These are phyloP conservation scores for Exephanes ischioxanthus DNA, from an alignment of 2,888 invertebrate genomes.

Conservation along the genomic window DNA sequence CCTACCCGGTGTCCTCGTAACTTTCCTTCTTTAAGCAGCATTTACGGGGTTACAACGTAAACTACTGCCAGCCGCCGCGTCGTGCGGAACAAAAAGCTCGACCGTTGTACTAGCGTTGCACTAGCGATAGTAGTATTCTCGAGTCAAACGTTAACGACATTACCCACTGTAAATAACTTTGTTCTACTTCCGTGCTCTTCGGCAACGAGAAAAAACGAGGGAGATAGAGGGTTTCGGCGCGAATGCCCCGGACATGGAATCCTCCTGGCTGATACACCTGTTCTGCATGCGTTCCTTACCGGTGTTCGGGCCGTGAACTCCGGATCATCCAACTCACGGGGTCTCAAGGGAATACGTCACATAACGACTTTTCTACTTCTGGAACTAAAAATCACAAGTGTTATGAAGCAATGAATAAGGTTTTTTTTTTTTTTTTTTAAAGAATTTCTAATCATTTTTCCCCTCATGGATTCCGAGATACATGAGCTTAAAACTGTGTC, in stretches of 20 bases:
- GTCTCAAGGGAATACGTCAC: neutral
- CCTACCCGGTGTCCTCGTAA: slow-evolving; percentile 55
- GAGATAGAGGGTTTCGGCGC: slow-evolving; percentile 15
- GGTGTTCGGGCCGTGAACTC: neutral
- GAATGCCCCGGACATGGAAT: neutral
- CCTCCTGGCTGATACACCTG: slow-evolving; percentile 5
- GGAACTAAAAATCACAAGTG: too few relatives aligned
- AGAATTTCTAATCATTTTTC: too few relatives aligned
- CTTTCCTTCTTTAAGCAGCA: slow-evolving; percentile 63
- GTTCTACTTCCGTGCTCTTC: slow-evolving; percentile 24
- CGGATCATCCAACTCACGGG: neutral
- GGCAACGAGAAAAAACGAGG: slow-evolving; percentile 23
- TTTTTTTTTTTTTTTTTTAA: too few relatives aligned
- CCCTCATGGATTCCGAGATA: too few relatives aligned
- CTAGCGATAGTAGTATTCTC: slow-evolving; percentile 31
- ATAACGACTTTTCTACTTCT: too few relatives aligned
- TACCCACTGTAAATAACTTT: slow-evolving; percentile 50
- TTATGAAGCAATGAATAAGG: too few relatives aligned
- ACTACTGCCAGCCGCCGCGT: slow-evolving; percentile 23
- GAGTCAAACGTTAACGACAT: slow-evolving; percentile 54
- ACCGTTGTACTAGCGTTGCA: slow-evolving; percentile 32
- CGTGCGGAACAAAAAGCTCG: slow-evolving; percentile 23
- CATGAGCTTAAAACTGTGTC: too few relatives aligned
- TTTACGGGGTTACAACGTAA: slow-evolving; percentile 63
- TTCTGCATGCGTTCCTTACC: neutral